Conservation (phyloP, 1,140 invertebrate species). For the Drosophila asahinai region DNA sequence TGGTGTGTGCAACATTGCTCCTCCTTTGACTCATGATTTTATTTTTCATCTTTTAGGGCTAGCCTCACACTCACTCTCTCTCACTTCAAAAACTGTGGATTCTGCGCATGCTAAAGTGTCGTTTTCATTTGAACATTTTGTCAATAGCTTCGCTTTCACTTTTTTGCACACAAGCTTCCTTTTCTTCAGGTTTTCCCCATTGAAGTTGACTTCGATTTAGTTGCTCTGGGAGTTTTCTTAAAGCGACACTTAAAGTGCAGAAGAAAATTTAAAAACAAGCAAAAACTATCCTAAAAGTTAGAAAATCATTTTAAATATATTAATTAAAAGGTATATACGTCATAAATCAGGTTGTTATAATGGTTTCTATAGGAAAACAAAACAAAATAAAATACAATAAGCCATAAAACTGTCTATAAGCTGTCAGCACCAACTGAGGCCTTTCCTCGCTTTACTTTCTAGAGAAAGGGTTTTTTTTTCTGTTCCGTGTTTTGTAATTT, state of each 20-base stretch:
- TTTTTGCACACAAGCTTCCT: conserved; percentile 37
- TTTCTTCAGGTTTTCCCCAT: conserved; percentile 7
- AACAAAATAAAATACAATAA: background rate
- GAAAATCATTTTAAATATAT: background rate
- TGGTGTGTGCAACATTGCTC: conserved; percentile 18
- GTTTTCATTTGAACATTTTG: conserved; percentile 50
- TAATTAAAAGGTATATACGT: background rate
- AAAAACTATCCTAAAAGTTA: background rate
- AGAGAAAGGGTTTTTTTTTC: conserved; percentile 5
- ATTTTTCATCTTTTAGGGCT: conserved; percentile 24
- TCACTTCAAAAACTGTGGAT: conserved; percentile 8
- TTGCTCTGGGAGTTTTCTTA: conserved; percentile 15
- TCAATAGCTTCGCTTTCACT: conserved; percentile 59
- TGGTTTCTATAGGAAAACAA: background rate
- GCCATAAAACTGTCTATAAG: too few relatives aligned
- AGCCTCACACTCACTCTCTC: background rate
- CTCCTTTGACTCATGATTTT: conserved; percentile 19
- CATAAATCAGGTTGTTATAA: background rate
- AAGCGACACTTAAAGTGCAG: background rate
- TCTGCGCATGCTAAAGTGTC: conserved; percentile 54
- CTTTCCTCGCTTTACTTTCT: background rate
- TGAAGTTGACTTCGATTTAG: conserved; percentile 33
- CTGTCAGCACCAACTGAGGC: too few relatives aligned
- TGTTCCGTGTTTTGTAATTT: conserved; percentile 55
- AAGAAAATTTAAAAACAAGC: background rate